phyloP scores from a whole-genome alignment of 2,113 vertebrate genomes.

The Eptesicus fuscus region DNA sequence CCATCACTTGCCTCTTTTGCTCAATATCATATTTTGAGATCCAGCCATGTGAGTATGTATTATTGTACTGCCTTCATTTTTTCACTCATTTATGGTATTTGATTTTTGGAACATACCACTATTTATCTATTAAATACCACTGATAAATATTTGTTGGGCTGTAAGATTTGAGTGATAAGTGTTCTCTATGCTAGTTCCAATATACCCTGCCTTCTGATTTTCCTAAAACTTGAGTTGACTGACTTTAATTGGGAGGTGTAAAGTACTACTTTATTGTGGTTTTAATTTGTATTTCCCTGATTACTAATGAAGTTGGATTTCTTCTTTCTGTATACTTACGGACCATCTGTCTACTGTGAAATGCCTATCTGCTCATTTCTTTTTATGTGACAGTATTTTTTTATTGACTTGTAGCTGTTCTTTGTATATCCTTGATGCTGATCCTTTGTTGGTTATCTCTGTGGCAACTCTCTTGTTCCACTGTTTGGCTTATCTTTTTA shows the following conservation, averaged over 20 bases:
- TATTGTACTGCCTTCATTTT: neutral
- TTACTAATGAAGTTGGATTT: neutral
- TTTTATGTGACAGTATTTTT: neutral
- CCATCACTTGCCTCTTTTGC: neutral
- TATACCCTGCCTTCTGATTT: too few relatives aligned
- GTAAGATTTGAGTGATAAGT: neutral
- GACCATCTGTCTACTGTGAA: neutral
- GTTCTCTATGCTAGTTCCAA: neutral
- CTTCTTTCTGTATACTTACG: neutral
- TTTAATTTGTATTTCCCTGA: constrained; percentile 1
- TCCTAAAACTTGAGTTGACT: neutral
- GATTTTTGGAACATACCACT: neutral
- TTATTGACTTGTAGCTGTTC: neutral
- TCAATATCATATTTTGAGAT: neutral
- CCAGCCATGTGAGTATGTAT: neutral
- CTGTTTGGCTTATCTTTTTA: neutral
- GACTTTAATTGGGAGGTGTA: neutral
- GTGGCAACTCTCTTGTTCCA: neutral
- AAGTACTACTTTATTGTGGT: neutral
- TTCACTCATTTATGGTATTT: neutral
- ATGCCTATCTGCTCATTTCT: neutral
- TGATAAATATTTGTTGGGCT: neutral
- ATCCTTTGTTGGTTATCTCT: neutral
- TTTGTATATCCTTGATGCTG: neutral
- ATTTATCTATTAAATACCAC: neutral